phyloP scores from a whole-genome alignment of 1,140 invertebrate genomes.

The Rhopalosiphum maidis region DNA sequence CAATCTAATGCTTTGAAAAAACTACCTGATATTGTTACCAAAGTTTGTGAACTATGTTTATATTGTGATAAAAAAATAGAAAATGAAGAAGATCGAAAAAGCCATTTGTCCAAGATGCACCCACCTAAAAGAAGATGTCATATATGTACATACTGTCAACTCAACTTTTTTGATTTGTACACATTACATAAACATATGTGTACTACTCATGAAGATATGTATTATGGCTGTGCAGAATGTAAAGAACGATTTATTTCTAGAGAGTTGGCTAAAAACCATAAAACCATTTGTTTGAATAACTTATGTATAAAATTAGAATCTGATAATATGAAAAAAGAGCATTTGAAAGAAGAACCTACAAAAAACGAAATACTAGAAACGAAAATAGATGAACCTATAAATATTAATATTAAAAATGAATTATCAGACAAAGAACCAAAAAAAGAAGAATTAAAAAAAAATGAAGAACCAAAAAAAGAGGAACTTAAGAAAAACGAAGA shows the following conservation, averaged over 20 bases:
- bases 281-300: constrained; percentile 55
- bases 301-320: constrained; percentile 54
- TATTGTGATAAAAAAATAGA: constrained; percentile 61
- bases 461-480: constrained; percentile 24
- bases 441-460: constrained; percentile 7
- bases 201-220: constrained; percentile 58
- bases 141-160: constrained; percentile 60
- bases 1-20: constrained; percentile 47
- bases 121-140: constrained; percentile 60
- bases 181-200: constrained; percentile 60
- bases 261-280: constrained; percentile 58
- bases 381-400: not conserved
- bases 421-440: not conserved
- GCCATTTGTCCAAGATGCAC: constrained; percentile 60
- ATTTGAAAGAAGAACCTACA: constrained; percentile 24
- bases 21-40: constrained; percentile 57
- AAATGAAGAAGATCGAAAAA: constrained; percentile 58
- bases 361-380: constrained; percentile 45
- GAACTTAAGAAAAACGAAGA: constrained; percentile 16
- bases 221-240: constrained; percentile 60
- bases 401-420: not conserved
- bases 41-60: constrained; percentile 58
- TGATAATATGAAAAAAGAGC: not conserved
- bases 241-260: constrained; percentile 60
- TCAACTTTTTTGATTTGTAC: constrained; percentile 58